Conservation (phyloP, 1,140 invertebrate species). For the Papilio helenus region DNA sequence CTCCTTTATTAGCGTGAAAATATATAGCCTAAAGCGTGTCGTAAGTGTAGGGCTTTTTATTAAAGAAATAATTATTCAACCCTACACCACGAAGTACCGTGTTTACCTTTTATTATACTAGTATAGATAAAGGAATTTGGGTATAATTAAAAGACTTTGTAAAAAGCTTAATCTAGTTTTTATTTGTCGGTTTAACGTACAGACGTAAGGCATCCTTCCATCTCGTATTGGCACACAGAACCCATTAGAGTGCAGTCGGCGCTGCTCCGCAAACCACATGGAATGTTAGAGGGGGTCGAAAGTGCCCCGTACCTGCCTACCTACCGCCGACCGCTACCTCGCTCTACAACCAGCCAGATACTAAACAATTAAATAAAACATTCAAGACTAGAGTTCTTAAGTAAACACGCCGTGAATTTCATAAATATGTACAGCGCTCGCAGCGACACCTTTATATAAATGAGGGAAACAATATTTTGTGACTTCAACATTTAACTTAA, state of each 20-base stretch:
- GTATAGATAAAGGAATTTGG: conserved; percentile 13
- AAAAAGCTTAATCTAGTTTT: conserved; percentile 80
- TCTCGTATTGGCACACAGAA: conserved; percentile 78
- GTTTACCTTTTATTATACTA: no score
- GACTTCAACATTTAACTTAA: conserved; percentile 56
- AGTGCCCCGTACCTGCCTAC: conserved; percentile 56
- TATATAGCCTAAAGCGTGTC: no score
- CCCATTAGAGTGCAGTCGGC: conserved; percentile 61
- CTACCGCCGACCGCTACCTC: conserved; percentile 56
- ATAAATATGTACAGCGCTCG: conserved; percentile 61
- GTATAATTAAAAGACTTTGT: conserved; percentile 62
- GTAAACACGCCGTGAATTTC: conserved; percentile 75
- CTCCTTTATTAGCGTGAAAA: no score
- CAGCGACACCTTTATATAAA: conserved; percentile 32
- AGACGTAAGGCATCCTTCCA: conserved; percentile 79
- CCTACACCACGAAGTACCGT: no score
- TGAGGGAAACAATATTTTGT: conserved; percentile 59
- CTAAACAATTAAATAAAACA: conserved; percentile 70
- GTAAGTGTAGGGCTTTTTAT: no score
- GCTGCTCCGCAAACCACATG: conserved; percentile 59
- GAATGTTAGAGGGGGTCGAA: conserved; percentile 68
- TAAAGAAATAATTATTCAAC: no score
- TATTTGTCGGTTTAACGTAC: conserved; percentile 81
- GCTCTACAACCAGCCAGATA: conserved; percentile 61
- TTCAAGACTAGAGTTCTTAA: conserved; percentile 80